Evolutionary conservation across 2,113 vertebrate genomes (phyloP).

Genomic region (Charina bottae): DNA sequence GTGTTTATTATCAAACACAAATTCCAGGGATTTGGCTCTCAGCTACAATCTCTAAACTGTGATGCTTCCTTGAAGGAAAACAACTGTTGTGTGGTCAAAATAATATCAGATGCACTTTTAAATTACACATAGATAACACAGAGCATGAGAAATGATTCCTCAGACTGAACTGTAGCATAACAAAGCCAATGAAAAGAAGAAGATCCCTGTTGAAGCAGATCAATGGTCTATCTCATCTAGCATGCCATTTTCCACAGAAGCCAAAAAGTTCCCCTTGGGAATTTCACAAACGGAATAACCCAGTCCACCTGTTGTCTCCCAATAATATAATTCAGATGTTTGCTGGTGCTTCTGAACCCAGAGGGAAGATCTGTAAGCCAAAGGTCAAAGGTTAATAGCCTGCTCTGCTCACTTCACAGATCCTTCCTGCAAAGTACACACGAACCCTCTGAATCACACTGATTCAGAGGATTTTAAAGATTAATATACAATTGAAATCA

Average conservation of each 20-base stretch:
- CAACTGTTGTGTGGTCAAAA: background rate
- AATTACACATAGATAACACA: no score
- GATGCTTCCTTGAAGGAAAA: background rate
- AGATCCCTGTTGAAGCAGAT: background rate
- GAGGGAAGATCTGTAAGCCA: background rate
- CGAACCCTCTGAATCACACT: no score
- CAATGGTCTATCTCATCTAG: background rate
- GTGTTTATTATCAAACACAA: background rate
- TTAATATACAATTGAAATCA: no score
- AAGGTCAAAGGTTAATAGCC: background rate
- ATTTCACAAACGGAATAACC: background rate
- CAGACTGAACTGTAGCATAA: background rate
- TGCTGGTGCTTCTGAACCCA: background rate
- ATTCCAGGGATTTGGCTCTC: background rate
- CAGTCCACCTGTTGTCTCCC: background rate
- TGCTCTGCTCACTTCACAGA: background rate
- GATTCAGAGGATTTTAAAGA: no score
- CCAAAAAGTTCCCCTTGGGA: background rate
- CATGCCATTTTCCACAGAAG: background rate
- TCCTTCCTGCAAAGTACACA: background rate
- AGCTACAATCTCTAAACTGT: background rate
- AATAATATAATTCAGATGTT: background rate
- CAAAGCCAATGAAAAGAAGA: background rate
- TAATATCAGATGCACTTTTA: background rate
- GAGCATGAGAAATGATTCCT: background rate